A percentile compares a stretch with the other conserved stretches of the same genome.
These are phyloP conservation scores for Paramisgurnus dabryanus DNA, from an alignment of 2,113 vertebrate species.

Conservation along the genomic window DNA sequence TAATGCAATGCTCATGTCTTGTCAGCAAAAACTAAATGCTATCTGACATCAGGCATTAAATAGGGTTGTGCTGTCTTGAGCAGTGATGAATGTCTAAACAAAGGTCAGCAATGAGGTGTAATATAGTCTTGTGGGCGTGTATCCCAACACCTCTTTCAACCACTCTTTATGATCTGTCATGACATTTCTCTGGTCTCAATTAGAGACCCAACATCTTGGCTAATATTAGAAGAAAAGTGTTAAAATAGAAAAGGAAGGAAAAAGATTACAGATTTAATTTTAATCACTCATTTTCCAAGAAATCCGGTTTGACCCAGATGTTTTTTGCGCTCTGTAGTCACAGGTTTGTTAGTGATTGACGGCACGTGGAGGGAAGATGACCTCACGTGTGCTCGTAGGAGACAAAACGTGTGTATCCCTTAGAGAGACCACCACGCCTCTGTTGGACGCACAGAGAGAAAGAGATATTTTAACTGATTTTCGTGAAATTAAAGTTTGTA, in stretches of 20 bases:
- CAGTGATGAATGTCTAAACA: not conserved
- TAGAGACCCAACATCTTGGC: slow-evolving; percentile 13
- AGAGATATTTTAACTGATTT: slow-evolving; percentile 12
- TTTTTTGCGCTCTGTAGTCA: not conserved
- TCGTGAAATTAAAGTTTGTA: slow-evolving; percentile 1
- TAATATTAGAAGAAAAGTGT: slow-evolving; percentile 35
- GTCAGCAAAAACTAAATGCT: slow-evolving; percentile 3
- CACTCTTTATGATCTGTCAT: slow-evolving; percentile 37
- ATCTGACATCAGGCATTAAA: not conserved
- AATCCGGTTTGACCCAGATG: slow-evolving; percentile 13
- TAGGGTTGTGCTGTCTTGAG: no score
- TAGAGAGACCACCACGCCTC: slow-evolving; percentile 18
- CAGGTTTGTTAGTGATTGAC: slow-evolving; percentile 2
- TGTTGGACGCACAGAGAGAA: slow-evolving; percentile 9
- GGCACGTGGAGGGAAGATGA: slow-evolving; percentile 35
- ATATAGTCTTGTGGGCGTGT: not conserved
- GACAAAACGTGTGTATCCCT: slow-evolving; percentile 35
- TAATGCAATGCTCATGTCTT: not conserved
- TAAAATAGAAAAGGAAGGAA: slow-evolving; percentile 23
- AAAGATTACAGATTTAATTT: slow-evolving; percentile 17
- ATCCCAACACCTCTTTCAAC: slow-evolving; percentile 9
- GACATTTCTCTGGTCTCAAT: slow-evolving; percentile 39
- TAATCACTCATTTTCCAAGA: not conserved
- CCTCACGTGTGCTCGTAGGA: slow-evolving; percentile 29
- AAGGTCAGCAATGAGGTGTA: not conserved